Evolutionary conservation across 2,888 invertebrate genomes (phyloP).

Genomic region (Andrena fulva): DNA sequence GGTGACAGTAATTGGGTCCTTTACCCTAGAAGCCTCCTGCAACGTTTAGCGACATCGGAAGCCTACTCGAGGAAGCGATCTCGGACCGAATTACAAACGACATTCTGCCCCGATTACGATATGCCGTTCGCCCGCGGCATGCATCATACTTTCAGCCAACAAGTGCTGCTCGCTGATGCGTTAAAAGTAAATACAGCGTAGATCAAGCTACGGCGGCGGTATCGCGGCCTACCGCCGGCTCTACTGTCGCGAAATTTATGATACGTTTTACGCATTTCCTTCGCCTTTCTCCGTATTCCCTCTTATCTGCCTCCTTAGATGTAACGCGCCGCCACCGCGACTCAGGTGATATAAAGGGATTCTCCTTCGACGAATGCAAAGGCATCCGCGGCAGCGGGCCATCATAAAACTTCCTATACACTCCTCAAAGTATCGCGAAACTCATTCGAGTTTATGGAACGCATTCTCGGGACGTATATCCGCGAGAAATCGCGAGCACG

Average conservation of each 20-base stretch:
- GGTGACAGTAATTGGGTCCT: too few relatives aligned
- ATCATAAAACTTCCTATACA: constrained; percentile 64
- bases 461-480: constrained; percentile 42
- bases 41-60: constrained; percentile 7
- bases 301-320: constrained; percentile 54
- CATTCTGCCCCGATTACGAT: constrained; percentile 1
- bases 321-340: constrained; percentile 42
- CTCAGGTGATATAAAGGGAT: constrained; percentile 56
- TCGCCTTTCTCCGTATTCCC: constrained; percentile 36
- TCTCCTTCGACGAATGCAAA: constrained; percentile 59
- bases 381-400: constrained; percentile 46
- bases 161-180: constrained; percentile 37
- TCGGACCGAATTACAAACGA: constrained; percentile 18
- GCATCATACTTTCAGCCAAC: constrained; percentile 16
- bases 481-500: constrained; percentile 38
- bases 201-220: constrained; percentile 42
- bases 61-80: constrained; percentile 15
- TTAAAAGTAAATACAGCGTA: constrained; percentile 31
- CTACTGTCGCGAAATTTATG: constrained; percentile 55
- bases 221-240: constrained; percentile 21
- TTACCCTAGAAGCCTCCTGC: neutral
- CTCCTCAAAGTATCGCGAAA: constrained; percentile 60
- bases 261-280: constrained; percentile 56
- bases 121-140: too few relatives aligned
- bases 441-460: constrained; percentile 61